Conservation (phyloP, 1,140 invertebrate species). For the Drosophila auraria region DNA sequence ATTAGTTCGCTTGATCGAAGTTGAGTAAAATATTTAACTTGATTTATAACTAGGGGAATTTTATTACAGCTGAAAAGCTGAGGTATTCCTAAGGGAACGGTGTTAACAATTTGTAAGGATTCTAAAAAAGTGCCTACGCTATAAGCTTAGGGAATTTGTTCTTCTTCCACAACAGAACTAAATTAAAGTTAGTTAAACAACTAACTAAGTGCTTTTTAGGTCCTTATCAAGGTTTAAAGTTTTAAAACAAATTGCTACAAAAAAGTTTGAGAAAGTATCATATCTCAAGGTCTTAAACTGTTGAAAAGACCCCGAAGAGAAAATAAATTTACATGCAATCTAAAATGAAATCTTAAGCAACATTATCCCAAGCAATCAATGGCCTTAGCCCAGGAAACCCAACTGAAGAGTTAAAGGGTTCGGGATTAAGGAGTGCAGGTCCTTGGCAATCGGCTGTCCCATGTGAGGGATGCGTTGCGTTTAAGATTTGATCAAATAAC, state of each 20-base stretch:
- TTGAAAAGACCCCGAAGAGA: slow-evolving; percentile 6
- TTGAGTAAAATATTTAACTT: slow-evolving; percentile 17
- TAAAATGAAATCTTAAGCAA: slow-evolving; percentile 71
- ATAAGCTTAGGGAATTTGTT: too few species aligned
- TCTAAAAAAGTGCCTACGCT: too few species aligned
- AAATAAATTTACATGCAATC: slow-evolving; percentile 53
- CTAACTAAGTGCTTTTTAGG: background rate
- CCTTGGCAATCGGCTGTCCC: slow-evolving; percentile 14
- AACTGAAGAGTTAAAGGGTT: slow-evolving; percentile 64
- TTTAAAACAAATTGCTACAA: background rate
- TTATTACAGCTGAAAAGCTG: background rate
- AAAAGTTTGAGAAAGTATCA: background rate
- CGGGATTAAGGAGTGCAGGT: slow-evolving; percentile 17
- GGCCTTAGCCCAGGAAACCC: slow-evolving; percentile 14
- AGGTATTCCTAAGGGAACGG: background rate
- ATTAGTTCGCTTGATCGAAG: slow-evolving; percentile 49
- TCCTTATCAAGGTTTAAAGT: background rate
- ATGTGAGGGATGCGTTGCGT: slow-evolving; percentile 51
- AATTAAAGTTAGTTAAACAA: background rate
- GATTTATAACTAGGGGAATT: slow-evolving; percentile 17
- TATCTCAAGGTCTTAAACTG: background rate
- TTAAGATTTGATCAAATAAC: slow-evolving; percentile 77
- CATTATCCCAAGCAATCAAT: slow-evolving; percentile 40
- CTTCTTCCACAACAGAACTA: too few species aligned
- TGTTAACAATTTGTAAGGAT: too few species aligned